Evolutionary conservation across 1,140 invertebrate genomes (phyloP).

Genomic region (Meloidogyne hapla): DNA sequence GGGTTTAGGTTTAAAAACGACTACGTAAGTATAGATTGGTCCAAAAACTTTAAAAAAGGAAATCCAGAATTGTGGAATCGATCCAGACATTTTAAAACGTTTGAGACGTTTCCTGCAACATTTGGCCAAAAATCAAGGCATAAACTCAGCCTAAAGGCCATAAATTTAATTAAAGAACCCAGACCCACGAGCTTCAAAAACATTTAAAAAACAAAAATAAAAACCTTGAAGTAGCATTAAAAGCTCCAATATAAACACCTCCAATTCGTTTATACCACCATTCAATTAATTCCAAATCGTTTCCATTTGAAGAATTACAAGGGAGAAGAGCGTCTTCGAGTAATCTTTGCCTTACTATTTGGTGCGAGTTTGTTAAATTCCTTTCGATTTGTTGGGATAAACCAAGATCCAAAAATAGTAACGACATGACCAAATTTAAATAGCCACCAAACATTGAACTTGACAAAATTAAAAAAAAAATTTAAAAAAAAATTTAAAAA

Average conservation of each 20-base stretch:
- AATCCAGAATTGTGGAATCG: too few species aligned
- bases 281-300: neutral
- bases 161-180: too few species aligned
- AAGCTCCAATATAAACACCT: slow-evolving; percentile 10
- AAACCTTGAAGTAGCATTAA: slow-evolving; percentile 16
- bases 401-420: neutral
- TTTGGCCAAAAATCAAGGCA: too few species aligned
- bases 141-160: too few species aligned
- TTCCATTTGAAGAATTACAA: slow-evolving; percentile 7
- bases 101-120: too few species aligned
- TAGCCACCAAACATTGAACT: neutral
- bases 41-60: too few species aligned
- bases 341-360: slow-evolving; percentile 23
- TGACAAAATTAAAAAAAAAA: too few species aligned
- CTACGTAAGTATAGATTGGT: too few species aligned
- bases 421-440: neutral
- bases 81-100: too few species aligned
- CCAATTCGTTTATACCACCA: slow-evolving; percentile 32
- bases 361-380: neutral
- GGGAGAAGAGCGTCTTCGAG: slow-evolving; percentile 27
- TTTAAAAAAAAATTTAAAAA: neutral
- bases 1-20: too few species aligned
- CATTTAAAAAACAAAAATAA: neutral
- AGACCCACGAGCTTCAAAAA: slow-evolving; percentile 6
- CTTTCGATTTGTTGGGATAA: neutral